Evolutionary conservation across 2,113 vertebrate genomes (phyloP).

Genomic region (Fregata magnificens): DNA sequence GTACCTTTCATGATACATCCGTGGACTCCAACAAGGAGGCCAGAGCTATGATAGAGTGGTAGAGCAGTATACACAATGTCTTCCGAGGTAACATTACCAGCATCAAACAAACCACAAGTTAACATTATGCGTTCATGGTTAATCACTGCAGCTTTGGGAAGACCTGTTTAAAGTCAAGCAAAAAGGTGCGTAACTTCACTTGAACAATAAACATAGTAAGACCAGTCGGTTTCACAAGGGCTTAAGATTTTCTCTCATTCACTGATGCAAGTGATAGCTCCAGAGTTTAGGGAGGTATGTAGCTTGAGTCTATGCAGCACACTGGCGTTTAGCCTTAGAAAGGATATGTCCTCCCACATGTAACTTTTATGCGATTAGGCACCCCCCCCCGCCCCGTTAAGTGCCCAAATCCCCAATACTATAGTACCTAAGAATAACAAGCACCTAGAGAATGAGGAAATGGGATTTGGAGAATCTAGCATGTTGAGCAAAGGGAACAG

Average conservation of each 20-base stretch:
- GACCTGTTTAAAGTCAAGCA: constrained; percentile 68
- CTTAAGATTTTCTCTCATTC: background rate
- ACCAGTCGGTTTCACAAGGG: background rate
- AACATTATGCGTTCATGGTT: constrained; percentile 75
- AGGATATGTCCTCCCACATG: background rate
- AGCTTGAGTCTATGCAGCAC: background rate
- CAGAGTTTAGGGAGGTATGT: background rate
- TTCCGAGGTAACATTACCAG: constrained; percentile 46
- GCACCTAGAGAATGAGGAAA: background rate
- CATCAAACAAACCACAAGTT: constrained; percentile 38
- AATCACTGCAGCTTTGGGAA: constrained; percentile 85
- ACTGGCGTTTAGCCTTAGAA: background rate
- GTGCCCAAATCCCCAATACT: background rate
- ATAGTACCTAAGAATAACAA: background rate
- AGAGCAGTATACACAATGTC: constrained; percentile 81
- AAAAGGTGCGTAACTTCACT: background rate
- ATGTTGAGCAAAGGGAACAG: background rate
- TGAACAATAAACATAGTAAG: background rate
- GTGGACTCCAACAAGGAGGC: constrained; percentile 78
- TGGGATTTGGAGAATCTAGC: background rate
- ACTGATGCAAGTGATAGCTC: too few relatives aligned
- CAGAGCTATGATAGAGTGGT: constrained; percentile 86
- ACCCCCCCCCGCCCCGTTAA: background rate
- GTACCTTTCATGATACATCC: constrained; percentile 78
- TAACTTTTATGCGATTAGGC: background rate